Evolutionary conservation across 2,797 vertebrate species (phyloP).

Genomic region (Zonotrichia albicollis): DNA sequence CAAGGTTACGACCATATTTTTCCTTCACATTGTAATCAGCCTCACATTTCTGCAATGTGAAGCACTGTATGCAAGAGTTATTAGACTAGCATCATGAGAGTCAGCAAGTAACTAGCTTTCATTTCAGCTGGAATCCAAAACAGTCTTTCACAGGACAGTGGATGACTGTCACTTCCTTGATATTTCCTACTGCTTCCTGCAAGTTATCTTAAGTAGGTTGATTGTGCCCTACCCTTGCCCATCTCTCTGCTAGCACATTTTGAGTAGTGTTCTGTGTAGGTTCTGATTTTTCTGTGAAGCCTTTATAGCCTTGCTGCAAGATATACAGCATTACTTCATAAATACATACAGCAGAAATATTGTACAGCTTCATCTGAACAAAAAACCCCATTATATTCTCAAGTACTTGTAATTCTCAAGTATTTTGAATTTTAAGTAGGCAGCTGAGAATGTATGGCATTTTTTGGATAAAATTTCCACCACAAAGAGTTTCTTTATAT

Average conservation of each 20-base stretch:
- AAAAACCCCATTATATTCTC: slow-evolving; percentile 11
- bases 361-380: not conserved
- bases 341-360: not conserved
- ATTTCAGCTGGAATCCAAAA: not conserved
- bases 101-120: not conserved
- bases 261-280: not conserved
- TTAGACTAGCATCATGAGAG: not conserved
- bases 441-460: not conserved
- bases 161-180: not conserved
- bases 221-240: not conserved
- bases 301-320: not conserved
- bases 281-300: not conserved
- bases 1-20: not conserved
- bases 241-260: not conserved
- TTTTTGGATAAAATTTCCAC: slow-evolving; percentile 8
- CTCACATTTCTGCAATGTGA: not conserved
- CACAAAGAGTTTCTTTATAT: not conserved
- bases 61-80: not conserved
- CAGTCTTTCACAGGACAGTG: not conserved
- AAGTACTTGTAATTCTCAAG: not conserved
- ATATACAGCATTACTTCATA: not conserved
- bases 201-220: not conserved
- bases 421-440: not conserved
- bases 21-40: not conserved
- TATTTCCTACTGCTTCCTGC: not conserved